These are phyloP conservation scores for Dicroscelio sp. DNA, from an alignment of 2,888 invertebrate species.

Conservation along the genomic window DNA sequence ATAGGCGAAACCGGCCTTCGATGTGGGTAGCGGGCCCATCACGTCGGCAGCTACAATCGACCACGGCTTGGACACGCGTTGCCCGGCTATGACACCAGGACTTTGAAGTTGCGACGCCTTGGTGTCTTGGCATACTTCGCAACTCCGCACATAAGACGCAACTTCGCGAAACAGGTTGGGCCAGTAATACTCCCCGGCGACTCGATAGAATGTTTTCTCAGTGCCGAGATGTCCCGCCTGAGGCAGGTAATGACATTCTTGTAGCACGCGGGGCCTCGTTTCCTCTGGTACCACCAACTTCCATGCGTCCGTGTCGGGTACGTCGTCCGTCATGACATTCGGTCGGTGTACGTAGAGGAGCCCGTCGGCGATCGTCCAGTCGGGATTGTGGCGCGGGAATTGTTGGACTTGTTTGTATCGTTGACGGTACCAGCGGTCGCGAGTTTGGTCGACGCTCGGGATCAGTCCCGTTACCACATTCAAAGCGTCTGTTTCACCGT, in stretches of 20 bases:
- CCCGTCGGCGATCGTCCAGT: not conserved
- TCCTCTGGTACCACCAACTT: not conserved
- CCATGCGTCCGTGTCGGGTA: not conserved
- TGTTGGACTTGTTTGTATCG: not conserved
- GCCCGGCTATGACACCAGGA: not conserved
- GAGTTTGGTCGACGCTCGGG: not conserved
- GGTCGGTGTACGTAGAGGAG: not conserved
- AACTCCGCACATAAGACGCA: not conserved
- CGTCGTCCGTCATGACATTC: not conserved
- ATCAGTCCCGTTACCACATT: not conserved
- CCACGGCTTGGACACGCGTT: not conserved
- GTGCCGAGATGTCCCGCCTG: not conserved
- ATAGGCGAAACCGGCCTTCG: not conserved
- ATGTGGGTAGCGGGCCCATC: not conserved
- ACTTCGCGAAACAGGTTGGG: not conserved
- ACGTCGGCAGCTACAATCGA: not conserved
- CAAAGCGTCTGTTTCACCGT: not conserved
- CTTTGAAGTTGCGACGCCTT: not conserved
- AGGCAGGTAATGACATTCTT: not conserved
- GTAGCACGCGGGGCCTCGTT: not conserved
- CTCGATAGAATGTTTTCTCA: not conserved
- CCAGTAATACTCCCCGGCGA: not conserved
- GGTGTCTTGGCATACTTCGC: not conserved
- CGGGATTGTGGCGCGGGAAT: not conserved
- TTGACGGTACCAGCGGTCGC: not conserved